Evolutionary conservation across 2,797 vertebrate genomes (phyloP), one percentile per base, ranked within the genome.

Genomic region (Valencia hispanica): DNA sequence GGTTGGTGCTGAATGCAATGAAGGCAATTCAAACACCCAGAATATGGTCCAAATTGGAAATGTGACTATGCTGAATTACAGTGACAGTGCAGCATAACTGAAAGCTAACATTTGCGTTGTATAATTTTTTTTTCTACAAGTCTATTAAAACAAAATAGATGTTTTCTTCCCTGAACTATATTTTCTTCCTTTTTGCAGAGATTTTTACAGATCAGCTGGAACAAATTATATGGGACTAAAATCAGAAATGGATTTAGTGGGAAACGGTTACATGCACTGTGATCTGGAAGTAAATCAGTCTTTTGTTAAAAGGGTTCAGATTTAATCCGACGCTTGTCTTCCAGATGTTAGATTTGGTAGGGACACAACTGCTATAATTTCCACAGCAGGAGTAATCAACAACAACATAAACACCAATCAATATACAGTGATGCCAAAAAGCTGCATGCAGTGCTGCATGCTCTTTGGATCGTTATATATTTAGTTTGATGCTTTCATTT

Each of bases 261-360:
- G 79, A 74, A 83, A 83, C 75, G 55, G 47, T 74, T 70, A 48
- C 73, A 68, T 72, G 36, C 71, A 74, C 36, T 63, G 45, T 30
- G 51, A 17, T 59, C 50, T 3, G 22, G 34, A 39, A 69, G 17
- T 51, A 34, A 63, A 63, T 55, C 30, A 63, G 55, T 18, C 25
- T 82, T 76, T 72, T 59, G 32, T 69, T 73, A 15, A 75, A 22
- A 65, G 14, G 3, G 3, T 61, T 59, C 39, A 22, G 4, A 61
- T 71, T 79, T 65, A 80, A 65, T n/a, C 18, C 22, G 34, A 25
- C 30, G 20, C 25, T 11, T 5, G 25, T 25, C 18, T 25, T n/a
- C 45, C 70, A 82, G 20, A 72, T 39, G 41, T 70, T 15, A 43
- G 50, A 55, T 53, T n/a, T n/a, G 45, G 27, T 59, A 73, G 45